These are phyloP conservation scores for Asarcornis scutulata DNA, from an alignment of 2,113 vertebrate species.

Conservation along the genomic window DNA sequence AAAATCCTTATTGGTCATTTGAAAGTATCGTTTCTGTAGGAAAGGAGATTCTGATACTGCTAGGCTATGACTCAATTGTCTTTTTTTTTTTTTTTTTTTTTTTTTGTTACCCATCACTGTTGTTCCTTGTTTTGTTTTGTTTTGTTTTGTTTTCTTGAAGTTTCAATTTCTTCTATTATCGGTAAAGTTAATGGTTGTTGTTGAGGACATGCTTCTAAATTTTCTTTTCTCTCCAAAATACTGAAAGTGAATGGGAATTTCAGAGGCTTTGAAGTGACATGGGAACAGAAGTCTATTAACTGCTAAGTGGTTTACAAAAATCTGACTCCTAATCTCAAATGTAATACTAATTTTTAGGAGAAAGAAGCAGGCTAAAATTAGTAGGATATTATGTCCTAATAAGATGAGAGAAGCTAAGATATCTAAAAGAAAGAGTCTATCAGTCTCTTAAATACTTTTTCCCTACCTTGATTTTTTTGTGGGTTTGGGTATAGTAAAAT, in stretches of 20 bases:
- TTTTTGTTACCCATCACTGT: background rate
- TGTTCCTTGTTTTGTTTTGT: background rate
- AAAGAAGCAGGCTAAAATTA: background rate
- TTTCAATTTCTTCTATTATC: background rate
- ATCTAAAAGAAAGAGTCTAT: background rate
- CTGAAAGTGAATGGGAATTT: background rate
- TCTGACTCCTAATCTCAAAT: background rate
- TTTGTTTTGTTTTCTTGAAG: background rate
- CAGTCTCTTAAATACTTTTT: background rate
- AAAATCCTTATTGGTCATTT: background rate
- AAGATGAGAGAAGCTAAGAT: background rate
- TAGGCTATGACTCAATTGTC: background rate
- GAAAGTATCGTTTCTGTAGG: background rate
- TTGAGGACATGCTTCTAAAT: background rate
- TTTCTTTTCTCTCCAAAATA: background rate
- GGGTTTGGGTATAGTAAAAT: background rate
- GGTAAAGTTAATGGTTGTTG: background rate
- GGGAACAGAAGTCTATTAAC: background rate
- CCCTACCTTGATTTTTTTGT: background rate
- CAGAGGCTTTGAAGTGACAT: background rate
- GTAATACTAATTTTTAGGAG: background rate
- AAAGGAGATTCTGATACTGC: background rate
- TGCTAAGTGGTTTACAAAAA: background rate
- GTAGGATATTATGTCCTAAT: background rate
- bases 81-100: background rate